Evolutionary conservation across 2,888 invertebrate genomes (phyloP).

Genomic region (Andricus quercusramuli): DNA sequence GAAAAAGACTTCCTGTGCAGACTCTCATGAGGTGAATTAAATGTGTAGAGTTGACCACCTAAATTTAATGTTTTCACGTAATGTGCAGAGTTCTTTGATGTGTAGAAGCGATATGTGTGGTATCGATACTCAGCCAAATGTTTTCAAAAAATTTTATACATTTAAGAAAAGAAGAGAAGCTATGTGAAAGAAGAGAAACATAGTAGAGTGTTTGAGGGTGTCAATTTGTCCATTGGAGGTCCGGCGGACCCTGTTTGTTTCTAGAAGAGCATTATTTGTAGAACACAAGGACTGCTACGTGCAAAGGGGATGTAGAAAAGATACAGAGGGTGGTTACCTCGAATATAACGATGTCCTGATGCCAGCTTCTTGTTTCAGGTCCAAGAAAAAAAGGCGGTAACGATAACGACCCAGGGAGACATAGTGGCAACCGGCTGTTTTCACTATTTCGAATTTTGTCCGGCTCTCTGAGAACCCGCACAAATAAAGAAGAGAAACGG

Average conservation of each 20-base stretch:
- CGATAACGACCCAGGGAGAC: constrained; percentile 52
- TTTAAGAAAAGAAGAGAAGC: no score
- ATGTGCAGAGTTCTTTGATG: no score
- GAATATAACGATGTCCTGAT: constrained; percentile 73
- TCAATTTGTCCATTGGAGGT: constrained; percentile 52
- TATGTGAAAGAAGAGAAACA: no score
- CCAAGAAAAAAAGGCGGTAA: constrained; percentile 60
- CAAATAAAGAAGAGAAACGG: constrained; percentile 21
- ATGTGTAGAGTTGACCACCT: no score
- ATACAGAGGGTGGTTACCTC: constrained; percentile 60
- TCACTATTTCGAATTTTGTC: constrained; percentile 27
- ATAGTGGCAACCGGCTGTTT: constrained; percentile 42
- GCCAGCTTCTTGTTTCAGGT: constrained; percentile 74
- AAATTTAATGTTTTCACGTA: no score
- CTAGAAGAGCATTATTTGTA: constrained; percentile 70
- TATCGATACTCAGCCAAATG: no score
- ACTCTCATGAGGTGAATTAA: no score
- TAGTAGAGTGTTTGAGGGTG: no score
- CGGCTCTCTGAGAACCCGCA: constrained; percentile 36
- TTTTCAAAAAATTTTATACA: no score
- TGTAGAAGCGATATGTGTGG: no score
- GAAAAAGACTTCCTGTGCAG: no score
- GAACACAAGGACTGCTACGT: constrained; percentile 67
- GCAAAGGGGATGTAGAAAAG: constrained; percentile 50
- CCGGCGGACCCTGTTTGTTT: constrained; percentile 71